phyloP scores from a whole-genome alignment of 2,888 invertebrate species.

The Drosophila sordidula region DNA sequence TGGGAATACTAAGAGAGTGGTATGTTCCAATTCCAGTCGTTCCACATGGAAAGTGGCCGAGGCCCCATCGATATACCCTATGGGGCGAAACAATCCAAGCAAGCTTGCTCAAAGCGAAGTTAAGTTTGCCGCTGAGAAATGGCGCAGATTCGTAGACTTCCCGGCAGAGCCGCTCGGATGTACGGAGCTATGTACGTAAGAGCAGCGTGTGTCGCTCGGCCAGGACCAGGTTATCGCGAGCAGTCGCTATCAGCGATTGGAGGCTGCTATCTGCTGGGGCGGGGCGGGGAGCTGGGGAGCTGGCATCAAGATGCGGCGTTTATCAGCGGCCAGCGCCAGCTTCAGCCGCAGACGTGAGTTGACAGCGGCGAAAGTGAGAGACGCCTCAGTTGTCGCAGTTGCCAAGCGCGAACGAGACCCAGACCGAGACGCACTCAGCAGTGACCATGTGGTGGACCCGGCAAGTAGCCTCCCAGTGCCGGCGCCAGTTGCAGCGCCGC shows the following conservation, averaged over 20 bases:
- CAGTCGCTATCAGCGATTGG: constrained; percentile 35
- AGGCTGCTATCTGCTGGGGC: constrained; percentile 9
- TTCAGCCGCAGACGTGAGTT: constrained; percentile 10
- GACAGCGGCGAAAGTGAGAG: constrained; percentile 41
- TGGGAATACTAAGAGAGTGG: no score
- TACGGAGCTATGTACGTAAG: not conserved
- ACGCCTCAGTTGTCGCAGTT: constrained; percentile 26
- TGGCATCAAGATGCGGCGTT: constrained; percentile 17
- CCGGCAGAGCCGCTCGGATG: not conserved
- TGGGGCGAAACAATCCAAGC: not conserved
- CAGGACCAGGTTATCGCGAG: constrained; percentile 71
- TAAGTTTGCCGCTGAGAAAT: constrained; percentile 22
- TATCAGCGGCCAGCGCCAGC: constrained; percentile 36
- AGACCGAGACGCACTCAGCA: not conserved
- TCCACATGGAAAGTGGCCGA: no score
- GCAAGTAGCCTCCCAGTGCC: constrained; percentile 36
- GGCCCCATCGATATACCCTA: no score
- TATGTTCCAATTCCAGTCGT: no score
- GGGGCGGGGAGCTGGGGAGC: constrained; percentile 9
- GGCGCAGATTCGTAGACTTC: constrained; percentile 13
- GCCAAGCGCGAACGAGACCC: constrained; percentile 7
- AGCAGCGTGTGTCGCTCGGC: constrained; percentile 6
- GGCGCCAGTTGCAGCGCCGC: constrained; percentile 9
- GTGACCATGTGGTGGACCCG: constrained; percentile 59
- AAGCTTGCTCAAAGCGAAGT: constrained; percentile 20